Evolutionary conservation across 2,888 invertebrate species (phyloP).

Genomic region (Catotricha subobsoleta): DNA sequence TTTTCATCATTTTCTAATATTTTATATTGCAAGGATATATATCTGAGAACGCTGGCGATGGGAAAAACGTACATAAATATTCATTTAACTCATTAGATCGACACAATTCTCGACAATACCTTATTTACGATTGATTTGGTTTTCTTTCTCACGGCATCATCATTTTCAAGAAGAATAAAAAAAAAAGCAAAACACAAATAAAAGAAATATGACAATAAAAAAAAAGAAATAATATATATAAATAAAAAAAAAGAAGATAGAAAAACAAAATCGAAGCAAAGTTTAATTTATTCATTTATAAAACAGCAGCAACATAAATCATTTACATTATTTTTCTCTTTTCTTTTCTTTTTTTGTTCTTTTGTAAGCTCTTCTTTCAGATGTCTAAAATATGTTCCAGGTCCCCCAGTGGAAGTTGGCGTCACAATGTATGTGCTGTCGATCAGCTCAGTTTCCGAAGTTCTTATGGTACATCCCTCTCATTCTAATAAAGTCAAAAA

Average conservation of each 20-base stretch:
- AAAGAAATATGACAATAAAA: not conserved
- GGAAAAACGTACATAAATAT: slow-evolving; percentile 5
- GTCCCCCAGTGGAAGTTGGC: slow-evolving; percentile 93
- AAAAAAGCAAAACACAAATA: not conserved
- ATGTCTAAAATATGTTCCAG: slow-evolving; percentile 38
- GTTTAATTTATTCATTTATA: no score
- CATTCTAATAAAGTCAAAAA: not conserved
- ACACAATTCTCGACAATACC: no score
- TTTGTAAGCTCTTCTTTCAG: no score
- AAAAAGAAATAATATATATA: not conserved
- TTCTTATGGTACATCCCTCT: slow-evolving; percentile 71
- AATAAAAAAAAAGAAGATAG: not conserved
- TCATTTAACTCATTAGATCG: no score
- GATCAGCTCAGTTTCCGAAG: slow-evolving; percentile 96
- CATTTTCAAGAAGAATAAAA: not conserved
- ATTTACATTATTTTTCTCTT: no score
- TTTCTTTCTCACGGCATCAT: slow-evolving; percentile 2
- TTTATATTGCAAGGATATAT: no score
- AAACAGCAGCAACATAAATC: no score
- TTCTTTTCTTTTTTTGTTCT: no score
- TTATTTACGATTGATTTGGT: slow-evolving; percentile 6
- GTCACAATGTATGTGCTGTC: slow-evolving; percentile 97
- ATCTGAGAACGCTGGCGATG: slow-evolving; percentile 7
- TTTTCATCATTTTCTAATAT: no score
- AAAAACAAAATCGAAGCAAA: not conserved